Base-by-base conservation (phyloP, 2,888 invertebrate genomes). In the Bedellia somnulentella region DNA sequence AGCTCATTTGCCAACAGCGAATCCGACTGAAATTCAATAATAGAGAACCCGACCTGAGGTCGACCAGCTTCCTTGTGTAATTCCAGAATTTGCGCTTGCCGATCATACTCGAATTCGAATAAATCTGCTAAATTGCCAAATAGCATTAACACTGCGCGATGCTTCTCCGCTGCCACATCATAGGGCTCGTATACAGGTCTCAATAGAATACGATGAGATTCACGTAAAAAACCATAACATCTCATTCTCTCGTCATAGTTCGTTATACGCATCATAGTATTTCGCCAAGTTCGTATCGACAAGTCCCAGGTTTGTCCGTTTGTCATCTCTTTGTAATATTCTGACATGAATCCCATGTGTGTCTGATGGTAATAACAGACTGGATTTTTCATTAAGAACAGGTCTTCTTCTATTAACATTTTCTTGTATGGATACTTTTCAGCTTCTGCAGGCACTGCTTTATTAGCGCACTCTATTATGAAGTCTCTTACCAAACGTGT, bases 301-400 rank as follows among this genome's bases (percentile, higher is more conserved):
- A 73, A 39, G 33, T 73, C 60, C 75, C 75, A 75, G 8, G 28
- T 4, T 23, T 48, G 32, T 1, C 36, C 41, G 1, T 47, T 43
- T 3, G 27, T 37, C 59, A 75, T 61, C 42, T 67, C 60, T 5
- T 35, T 37, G 27, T 57, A 73, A 3, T 47, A 17, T 3, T 49
- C 47, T 29, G 52, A 59, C 52, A 75, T 51, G 40, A 53, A 56
- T 15, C 36, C 34, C 1, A 75, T 62, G 41, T 68, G 64, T 5
- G 70, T 62, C 39, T 75, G 73, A 37, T 71, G 71, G 37, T 73
- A 75, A 34, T 49, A 73, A 30, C 64, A 70, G 16, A 67, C 56
- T 2, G 67, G 64, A 40, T 75, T 75, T 37, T 61, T 71, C 59
- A 70, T 54, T 3, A 57, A 37, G 46, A 73, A 75, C 8, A 70